These are phyloP conservation scores for Plectropomus leopardus DNA, from an alignment of 2,113 vertebrate species.

Conservation along the genomic window DNA sequence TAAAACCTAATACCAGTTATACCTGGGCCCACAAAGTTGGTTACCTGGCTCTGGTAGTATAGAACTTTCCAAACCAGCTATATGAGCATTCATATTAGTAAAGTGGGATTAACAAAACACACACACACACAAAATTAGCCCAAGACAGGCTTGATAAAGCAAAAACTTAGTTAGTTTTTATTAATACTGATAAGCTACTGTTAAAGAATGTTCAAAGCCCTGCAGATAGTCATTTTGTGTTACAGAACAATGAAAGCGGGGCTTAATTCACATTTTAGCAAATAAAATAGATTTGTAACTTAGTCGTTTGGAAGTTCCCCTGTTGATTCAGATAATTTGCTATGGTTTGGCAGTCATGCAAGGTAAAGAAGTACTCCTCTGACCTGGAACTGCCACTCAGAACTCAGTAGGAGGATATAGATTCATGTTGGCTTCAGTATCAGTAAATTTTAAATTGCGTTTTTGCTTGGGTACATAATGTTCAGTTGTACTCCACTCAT, in stretches of 20 bases:
- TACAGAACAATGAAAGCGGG: too few relatives aligned
- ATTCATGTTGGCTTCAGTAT: not conserved
- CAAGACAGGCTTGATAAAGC: not conserved
- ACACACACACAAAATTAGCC: not conserved
- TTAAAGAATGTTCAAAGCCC: not conserved
- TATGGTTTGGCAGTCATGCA: not conserved
- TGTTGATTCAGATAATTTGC: not conserved
- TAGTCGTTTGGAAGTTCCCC: not conserved
- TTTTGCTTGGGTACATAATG: not conserved
- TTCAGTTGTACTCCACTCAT: not conserved
- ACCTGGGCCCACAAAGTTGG: not conserved
- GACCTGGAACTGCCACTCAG: conserved; percentile 1
- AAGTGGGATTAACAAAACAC: not conserved
- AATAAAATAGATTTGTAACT: not conserved
- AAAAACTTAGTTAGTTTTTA: not conserved
- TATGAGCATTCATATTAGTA: not conserved
- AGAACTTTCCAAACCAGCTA: not conserved
- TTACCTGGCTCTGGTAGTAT: not conserved
- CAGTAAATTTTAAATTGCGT: not conserved
- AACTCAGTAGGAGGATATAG: not conserved
- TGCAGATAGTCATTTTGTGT: too few relatives aligned
- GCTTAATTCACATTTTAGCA: not conserved
- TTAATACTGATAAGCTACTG: not conserved
- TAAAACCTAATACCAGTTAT: not conserved
- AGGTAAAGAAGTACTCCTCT: not conserved